Conservation (phyloP, 2,797 vertebrate species). For the Pipistrellus kuhlii region DNA sequence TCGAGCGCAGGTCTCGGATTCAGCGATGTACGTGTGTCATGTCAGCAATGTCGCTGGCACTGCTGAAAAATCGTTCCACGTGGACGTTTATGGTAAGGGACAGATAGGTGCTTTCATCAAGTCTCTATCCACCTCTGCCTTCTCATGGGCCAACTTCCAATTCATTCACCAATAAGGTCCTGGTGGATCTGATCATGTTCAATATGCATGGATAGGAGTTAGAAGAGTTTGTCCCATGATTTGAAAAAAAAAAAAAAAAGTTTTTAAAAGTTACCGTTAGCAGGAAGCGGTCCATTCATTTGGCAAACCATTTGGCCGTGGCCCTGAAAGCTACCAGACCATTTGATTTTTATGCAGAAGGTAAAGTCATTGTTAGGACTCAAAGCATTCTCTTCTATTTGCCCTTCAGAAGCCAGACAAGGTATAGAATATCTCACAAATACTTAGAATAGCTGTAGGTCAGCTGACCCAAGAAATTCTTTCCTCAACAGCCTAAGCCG, state of each 20-base stretch:
- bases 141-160: not conserved
- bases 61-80: slow-evolving; percentile 91
- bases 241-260: not conserved
- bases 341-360: slow-evolving; percentile 3
- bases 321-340: not conserved
- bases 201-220: not conserved
- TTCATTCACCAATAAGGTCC: not conserved
- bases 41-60: slow-evolving; percentile 91
- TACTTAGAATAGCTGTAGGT: not conserved
- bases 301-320: not conserved
- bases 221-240: not conserved
- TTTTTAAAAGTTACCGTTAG: not conserved
- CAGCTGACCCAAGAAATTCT: not conserved
- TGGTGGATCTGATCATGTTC: not conserved
- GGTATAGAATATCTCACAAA: not conserved
- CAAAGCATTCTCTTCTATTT: not conserved
- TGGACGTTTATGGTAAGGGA: slow-evolving; percentile 94
- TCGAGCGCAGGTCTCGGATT: slow-evolving; percentile 91
- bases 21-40: slow-evolving; percentile 92
- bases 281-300: not conserved
- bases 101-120: not conserved
- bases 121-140: not conserved
- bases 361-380: not conserved
- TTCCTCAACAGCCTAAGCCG: not conserved
- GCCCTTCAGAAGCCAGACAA: not conserved